Percentiles rank a stretch among this genome's conserved stretches.
These are phyloP conservation scores for Ruditapes philippinarum DNA, from an alignment of 1,140 invertebrate genomes.

Conservation along the genomic window DNA sequence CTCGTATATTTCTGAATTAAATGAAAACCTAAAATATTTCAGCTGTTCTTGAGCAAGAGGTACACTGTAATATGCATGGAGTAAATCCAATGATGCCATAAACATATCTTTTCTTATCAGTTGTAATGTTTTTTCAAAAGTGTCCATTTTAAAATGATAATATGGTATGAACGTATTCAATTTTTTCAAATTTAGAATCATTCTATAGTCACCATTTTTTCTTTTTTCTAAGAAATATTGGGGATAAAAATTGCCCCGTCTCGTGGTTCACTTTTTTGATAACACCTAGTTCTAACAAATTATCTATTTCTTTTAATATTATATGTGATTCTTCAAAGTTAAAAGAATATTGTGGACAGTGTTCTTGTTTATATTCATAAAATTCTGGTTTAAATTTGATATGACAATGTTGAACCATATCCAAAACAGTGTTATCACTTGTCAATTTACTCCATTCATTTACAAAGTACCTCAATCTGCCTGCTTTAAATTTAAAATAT, in stretches of 20 bases:
- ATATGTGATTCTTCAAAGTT: conserved; percentile 41
- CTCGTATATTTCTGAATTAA: conserved; percentile 27
- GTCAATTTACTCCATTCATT: conserved; percentile 51
- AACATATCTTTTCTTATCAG: conserved; percentile 11
- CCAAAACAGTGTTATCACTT: conserved; percentile 23
- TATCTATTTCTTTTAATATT: conserved; percentile 28
- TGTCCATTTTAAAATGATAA: no score
- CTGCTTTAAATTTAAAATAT: conserved; percentile 26
- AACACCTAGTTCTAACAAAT: no score
- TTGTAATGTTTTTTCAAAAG: no score
- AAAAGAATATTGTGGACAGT: conserved; percentile 1
- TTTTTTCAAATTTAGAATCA: conserved; percentile 6
- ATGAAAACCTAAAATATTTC: conserved; percentile 14
- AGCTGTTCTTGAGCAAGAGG: background rate
- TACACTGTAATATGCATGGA: conserved; percentile 69
- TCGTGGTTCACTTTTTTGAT: no score
- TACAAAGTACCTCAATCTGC: background rate
- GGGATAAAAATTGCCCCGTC: no score
- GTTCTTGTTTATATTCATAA: background rate
- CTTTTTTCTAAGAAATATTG: conserved; percentile 11
- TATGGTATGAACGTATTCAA: conserved; percentile 14
- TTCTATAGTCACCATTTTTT: no score
- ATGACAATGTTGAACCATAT: conserved; percentile 41
- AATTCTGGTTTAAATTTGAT: conserved; percentile 3
- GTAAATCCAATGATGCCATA: conserved; percentile 67